Evolutionary conservation across 2,113 vertebrate genomes (phyloP), one percentile per base, ranked within the genome.

Genomic region (Mionectes macconnelli): DNA sequence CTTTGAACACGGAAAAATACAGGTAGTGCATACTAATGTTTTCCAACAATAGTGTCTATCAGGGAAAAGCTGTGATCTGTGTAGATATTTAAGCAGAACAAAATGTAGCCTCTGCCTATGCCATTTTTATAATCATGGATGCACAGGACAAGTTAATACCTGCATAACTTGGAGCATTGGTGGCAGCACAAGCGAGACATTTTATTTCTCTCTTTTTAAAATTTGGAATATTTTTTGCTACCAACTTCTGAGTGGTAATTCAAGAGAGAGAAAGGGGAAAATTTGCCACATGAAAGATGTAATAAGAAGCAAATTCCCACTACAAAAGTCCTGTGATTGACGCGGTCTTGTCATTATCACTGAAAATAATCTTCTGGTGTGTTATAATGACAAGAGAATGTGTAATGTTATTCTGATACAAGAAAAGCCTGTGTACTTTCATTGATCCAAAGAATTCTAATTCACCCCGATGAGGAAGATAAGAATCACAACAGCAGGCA

Each of bases 361-460:
- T 81, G 94, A 93, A 91, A 94, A 91, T 93, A 96, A 96, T 96
- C 82, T 93, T 85, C 74, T 31, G 28, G 91, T 84, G 59, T 63
- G 72, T 85, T 95, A 72, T 63, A 96, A 94, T 70, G 93, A 91
- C 92, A 93, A 84, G 92, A 86, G 56, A 82, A 91, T 74, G 50
- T 88, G 96, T 77, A 95, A 91, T 78, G 94, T 56, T 96, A 92
- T 93, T 96, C 90, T 90, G 96, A 88, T 94, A 96, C 94, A 94
- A 94, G 93, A 91, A 95, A 96, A 94, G 94, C 84, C 78, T 93
- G 84, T 93, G 95, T 95, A 93, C 84, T 37, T 88, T 80, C 93
- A 96, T 96, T 92, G 95, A 97, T 97, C 93, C 93, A 96, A 94
- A 85, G 90, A 96, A 96, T 95, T 95, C 92, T 88, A 93, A 96